Evolutionary conservation across 1,140 invertebrate species (phyloP).

Genomic region (Antheraea mylitta): DNA sequence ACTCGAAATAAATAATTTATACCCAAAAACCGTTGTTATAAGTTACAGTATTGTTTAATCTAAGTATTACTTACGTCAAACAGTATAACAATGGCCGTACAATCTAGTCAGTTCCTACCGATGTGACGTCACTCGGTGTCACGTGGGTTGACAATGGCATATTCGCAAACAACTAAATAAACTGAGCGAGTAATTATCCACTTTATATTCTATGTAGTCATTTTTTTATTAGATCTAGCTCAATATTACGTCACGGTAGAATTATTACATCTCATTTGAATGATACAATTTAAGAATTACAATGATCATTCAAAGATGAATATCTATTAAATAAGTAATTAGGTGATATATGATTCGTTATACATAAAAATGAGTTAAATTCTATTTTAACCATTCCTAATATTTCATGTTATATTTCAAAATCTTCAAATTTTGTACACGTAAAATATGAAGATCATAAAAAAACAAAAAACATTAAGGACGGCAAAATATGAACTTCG

Average conservation of each 20-base stretch:
- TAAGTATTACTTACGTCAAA: too few species aligned
- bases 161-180: constrained; percentile 3
- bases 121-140: neutral
- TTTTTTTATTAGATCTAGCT: neutral
- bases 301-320: too few species aligned
- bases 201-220: neutral
- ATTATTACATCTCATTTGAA: neutral
- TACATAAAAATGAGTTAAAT: too few species aligned
- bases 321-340: too few species aligned
- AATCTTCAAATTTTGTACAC: too few species aligned
- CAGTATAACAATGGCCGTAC: neutral
- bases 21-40: neutral
- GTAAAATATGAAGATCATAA: too few species aligned
- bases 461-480: too few species aligned
- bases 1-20: too few species aligned
- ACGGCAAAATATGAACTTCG: too few species aligned
- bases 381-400: too few species aligned
- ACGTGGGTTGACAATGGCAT: neutral
- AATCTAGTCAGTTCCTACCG: neutral
- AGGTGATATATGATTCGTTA: too few species aligned
- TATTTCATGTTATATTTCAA: too few species aligned
- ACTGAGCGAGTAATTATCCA: neutral
- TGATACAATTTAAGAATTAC: neutral
- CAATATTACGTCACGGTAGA: neutral
- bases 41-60: neutral